phyloP scores from a whole-genome alignment of 1,140 invertebrate genomes.

The Drosophila sechellia region DNA sequence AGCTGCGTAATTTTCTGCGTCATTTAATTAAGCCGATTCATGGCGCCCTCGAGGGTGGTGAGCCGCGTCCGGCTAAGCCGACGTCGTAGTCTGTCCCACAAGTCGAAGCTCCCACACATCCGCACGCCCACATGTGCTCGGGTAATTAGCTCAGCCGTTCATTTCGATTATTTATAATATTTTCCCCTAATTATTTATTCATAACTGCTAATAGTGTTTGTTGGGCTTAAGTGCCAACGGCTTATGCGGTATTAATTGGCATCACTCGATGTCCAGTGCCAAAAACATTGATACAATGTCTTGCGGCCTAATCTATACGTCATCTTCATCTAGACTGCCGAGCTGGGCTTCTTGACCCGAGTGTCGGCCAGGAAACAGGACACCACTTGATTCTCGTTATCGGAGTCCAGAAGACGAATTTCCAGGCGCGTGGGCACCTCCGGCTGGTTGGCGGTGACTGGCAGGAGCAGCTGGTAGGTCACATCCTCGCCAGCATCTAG shows the following conservation, averaged over 20 bases:
- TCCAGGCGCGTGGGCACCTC: slow-evolving; percentile 70
- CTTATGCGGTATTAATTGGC: slow-evolving; percentile 63
- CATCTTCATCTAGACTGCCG: not conserved
- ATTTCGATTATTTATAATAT: slow-evolving; percentile 66
- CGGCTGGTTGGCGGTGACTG: slow-evolving; percentile 49
- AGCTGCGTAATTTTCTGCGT: slow-evolving; percentile 83
- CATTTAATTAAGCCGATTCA: slow-evolving; percentile 84
- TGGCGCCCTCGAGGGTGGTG: slow-evolving; percentile 14
- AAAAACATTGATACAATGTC: slow-evolving; percentile 78
- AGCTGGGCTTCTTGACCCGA: slow-evolving; percentile 54
- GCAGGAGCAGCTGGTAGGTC: slow-evolving; percentile 64
- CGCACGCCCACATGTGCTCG: not conserved
- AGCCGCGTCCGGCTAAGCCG: slow-evolving; percentile 30
- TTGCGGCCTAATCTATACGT: slow-evolving; percentile 17
- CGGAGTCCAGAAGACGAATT: slow-evolving; percentile 55
- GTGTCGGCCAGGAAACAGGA: slow-evolving; percentile 70
- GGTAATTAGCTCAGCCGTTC: slow-evolving; percentile 69
- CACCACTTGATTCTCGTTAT: slow-evolving; percentile 37
- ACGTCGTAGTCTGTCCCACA: slow-evolving; percentile 37
- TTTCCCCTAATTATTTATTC: slow-evolving; percentile 78
- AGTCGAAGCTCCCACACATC: not conserved
- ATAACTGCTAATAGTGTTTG: slow-evolving; percentile 76
- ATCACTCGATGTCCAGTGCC: slow-evolving; percentile 9
- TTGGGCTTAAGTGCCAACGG: slow-evolving; percentile 23
- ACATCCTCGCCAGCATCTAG: slow-evolving; percentile 75